Evolutionary conservation across 2,888 invertebrate species (phyloP).

Genomic region (Caenorhabditis auriculariae): DNA sequence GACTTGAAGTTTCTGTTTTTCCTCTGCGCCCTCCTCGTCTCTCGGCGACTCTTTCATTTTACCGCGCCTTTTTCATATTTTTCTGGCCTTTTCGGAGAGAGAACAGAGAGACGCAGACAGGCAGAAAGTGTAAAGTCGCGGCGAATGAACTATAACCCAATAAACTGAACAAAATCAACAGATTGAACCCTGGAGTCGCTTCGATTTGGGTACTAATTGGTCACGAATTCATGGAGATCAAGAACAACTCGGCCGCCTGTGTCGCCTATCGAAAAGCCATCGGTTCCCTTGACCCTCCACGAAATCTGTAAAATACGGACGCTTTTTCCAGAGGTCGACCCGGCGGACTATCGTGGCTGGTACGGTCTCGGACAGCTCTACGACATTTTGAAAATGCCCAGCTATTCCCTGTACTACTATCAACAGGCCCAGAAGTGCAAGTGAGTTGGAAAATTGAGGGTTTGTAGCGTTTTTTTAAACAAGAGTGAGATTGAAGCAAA

Average conservation of each 20-base stretch:
- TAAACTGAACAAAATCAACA: neutral
- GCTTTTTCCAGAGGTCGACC: slow-evolving; percentile 78
- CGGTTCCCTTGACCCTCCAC: too few relatives aligned
- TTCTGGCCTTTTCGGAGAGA: too few relatives aligned
- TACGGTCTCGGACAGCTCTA: slow-evolving; percentile 98
- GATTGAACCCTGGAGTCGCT: slow-evolving; percentile 48
- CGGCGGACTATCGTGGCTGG: slow-evolving; percentile 94
- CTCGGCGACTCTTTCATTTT: too few relatives aligned
- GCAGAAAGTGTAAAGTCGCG: too few relatives aligned
- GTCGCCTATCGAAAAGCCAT: slow-evolving; percentile 95
- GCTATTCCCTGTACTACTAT: slow-evolving; percentile 93
- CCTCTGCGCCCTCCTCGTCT: too few relatives aligned
- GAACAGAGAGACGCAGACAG: too few relatives aligned
- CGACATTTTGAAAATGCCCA: slow-evolving; percentile 93
- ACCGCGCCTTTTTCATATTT: too few relatives aligned
- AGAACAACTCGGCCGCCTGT: slow-evolving; percentile 97
- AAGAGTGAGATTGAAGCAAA: too few relatives aligned
- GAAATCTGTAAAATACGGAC: neutral
- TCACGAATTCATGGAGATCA: slow-evolving; percentile 97
- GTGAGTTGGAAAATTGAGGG: slow-evolving; percentile 46
- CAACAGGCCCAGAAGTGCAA: slow-evolving; percentile 72
- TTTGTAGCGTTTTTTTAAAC: too few relatives aligned
- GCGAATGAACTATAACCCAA: too few relatives aligned
- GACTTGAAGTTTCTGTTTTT: too few relatives aligned
- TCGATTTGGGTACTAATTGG: slow-evolving; percentile 91